These are phyloP conservation scores for Volucella bombylans DNA, from an alignment of 2,888 invertebrate genomes.

Conservation along the genomic window DNA sequence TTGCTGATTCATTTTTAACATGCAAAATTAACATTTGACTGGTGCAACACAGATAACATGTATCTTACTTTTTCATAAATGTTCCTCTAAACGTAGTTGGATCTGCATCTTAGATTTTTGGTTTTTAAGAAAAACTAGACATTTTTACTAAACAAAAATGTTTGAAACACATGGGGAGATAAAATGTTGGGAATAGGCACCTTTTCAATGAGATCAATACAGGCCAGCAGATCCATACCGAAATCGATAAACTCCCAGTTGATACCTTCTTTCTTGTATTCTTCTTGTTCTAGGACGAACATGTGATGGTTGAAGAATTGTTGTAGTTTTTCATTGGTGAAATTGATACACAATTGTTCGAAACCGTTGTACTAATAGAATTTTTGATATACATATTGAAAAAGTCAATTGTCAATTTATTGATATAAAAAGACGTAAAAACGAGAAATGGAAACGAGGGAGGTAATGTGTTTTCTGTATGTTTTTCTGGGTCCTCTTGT, in stretches of 20 bases:
- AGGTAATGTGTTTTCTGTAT: too few relatives aligned
- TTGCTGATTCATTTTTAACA: not conserved
- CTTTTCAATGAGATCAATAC: constrained; percentile 99
- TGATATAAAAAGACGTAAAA: too few relatives aligned
- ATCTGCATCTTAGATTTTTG: not conserved
- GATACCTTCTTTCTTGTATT: constrained; percentile 98
- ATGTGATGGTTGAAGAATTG: constrained; percentile 99
- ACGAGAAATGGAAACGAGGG: too few relatives aligned
- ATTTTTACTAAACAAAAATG: constrained; percentile 4
- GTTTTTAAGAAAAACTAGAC: not conserved
- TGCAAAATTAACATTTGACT: constrained; percentile 26
- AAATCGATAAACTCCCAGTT: constrained; percentile 99
- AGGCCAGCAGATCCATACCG: constrained; percentile 98
- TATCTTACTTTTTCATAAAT: constrained; percentile 37
- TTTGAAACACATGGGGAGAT: not conserved
- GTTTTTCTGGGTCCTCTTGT: too few relatives aligned
- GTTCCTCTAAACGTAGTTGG: not conserved
- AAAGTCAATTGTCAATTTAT: not conserved
- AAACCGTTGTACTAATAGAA: constrained; percentile 95
- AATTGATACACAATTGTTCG: constrained; percentile 99
- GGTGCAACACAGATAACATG: constrained; percentile 30
- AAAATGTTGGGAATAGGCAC: constrained; percentile 82
- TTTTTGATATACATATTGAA: constrained; percentile 60
- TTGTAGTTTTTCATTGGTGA: constrained; percentile 99
- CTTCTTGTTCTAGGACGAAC: constrained; percentile 99